phyloP scores from a whole-genome alignment of 2,888 invertebrate genomes.

The Celastrina argiolus region DNA sequence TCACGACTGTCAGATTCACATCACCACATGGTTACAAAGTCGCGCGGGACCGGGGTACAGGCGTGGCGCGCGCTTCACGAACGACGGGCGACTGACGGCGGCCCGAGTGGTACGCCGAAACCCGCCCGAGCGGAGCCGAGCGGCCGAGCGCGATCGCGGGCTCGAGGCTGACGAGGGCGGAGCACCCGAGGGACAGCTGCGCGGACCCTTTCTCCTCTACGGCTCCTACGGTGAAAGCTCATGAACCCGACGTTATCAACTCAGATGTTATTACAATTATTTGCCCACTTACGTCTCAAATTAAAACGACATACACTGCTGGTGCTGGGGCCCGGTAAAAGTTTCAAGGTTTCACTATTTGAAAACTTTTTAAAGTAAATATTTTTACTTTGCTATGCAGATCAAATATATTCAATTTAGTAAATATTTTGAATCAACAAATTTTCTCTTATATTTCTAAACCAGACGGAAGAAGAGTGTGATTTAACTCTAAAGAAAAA shows the following conservation, averaged over 20 bases:
- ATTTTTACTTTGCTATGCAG: no score
- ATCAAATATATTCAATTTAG: no score
- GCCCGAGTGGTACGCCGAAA: conserved; percentile 36
- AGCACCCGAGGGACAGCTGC: conserved; percentile 71
- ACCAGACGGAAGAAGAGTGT: neutral
- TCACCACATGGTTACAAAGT: conserved; percentile 72
- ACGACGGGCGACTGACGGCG: conserved; percentile 62
- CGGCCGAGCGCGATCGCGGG: conserved; percentile 48
- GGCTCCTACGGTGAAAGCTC: conserved; percentile 62
- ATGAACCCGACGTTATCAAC: conserved; percentile 26
- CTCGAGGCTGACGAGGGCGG: conserved; percentile 47
- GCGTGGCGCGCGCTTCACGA: conserved; percentile 59
- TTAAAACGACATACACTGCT: conserved; percentile 5
- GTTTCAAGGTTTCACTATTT: neutral
- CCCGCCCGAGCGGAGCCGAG: conserved; percentile 39
- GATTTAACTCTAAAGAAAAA: no score
- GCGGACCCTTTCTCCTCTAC: conserved; percentile 67
- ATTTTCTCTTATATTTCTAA: neutral
- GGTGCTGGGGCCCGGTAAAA: neutral
- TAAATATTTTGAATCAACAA: no score
- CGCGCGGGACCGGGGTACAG: conserved; percentile 52
- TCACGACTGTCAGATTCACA: conserved; percentile 77
- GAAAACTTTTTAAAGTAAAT: neutral
- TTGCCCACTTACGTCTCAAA: conserved; percentile 3
- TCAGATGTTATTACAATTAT: conserved; percentile 9